phyloP scores from a whole-genome alignment of 2,113 vertebrate species.

The Spermophilus dauricus region DNA sequence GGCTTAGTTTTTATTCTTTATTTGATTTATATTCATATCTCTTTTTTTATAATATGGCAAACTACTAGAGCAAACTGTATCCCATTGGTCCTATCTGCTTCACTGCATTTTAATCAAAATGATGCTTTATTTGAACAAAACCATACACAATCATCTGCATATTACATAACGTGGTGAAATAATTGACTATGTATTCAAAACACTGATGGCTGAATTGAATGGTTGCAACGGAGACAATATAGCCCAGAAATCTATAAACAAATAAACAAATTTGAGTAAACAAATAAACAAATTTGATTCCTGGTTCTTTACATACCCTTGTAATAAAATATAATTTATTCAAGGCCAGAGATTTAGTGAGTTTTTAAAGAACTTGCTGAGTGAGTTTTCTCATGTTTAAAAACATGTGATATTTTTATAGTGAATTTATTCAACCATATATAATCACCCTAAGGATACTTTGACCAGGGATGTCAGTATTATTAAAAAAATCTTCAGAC shows the following conservation, averaged over 20 bases:
- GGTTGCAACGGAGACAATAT: neutral
- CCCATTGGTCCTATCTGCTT: neutral
- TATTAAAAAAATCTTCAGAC: conserved; percentile 63
- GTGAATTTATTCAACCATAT: conserved; percentile 57
- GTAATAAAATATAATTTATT: neutral
- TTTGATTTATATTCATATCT: neutral
- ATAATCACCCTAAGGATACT: neutral
- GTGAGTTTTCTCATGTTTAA: conserved; percentile 20
- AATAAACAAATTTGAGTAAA: neutral
- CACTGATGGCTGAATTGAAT: neutral
- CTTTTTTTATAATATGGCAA: neutral
- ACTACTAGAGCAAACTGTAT: neutral
- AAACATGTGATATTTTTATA: conserved; percentile 41
- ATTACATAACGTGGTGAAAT: neutral
- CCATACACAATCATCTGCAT: neutral
- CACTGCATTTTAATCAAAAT: neutral
- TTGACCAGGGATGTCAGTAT: neutral
- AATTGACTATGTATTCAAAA: neutral
- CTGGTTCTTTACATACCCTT: neutral
- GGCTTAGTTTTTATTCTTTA: neutral
- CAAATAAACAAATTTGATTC: neutral
- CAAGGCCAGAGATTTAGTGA: neutral
- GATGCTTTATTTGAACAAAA: neutral
- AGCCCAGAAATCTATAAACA: neutral
- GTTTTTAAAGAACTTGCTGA: neutral